Base-by-base conservation (phyloP, 2,888 invertebrate species). In the Ferrisia virgata region DNA sequence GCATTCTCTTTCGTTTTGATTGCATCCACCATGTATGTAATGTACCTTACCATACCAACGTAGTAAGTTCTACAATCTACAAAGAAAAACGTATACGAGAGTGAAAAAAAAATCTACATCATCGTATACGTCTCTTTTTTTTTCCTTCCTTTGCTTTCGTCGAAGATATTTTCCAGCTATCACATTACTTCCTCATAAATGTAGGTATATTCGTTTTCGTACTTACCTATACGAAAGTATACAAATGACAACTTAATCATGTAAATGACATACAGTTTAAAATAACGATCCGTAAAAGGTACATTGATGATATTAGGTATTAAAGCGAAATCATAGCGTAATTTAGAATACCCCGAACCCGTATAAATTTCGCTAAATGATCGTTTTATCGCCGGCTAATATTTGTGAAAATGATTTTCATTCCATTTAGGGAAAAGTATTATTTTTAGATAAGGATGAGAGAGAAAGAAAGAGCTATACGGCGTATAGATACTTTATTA, bases 361-460 rank as follows among this genome's bases (percentile, higher is more conserved):
- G 28, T 69, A 69, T 69, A 69, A 69, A 69, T 69, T 69, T 69
- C 69, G 69, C 31, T 31, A 69, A 69, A 69, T 69, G 69, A 31
- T 69, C 31, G 31, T 22, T 53, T 69, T 69, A 69, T 31, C 69
- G 69, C 69, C 31, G 69, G 69, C 69, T 28, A 69, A 28, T 36
- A 76, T 76, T 76, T 36, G 72, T 36, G 72, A 76, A 76, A 76
- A 76, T 76, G 8, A 76, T 76, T 76, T 76, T 76, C 72, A 76
- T 36, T 36, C 72, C 72, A 76, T 36, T 36, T 69, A 69, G 11
- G 58, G 11, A 25, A 25, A 64, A 15, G 64, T 64, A 28, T 64
- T 15, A 64, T 28, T 28, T 28, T 64, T 28, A 28, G 28, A 64
- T 64, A 64, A 64, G 64, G 64, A n/a, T n/a, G n/a, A n/a, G n/a